Base-by-base conservation (phyloP, 2,797 vertebrate genomes). In the Sphaeramia orbicularis region DNA sequence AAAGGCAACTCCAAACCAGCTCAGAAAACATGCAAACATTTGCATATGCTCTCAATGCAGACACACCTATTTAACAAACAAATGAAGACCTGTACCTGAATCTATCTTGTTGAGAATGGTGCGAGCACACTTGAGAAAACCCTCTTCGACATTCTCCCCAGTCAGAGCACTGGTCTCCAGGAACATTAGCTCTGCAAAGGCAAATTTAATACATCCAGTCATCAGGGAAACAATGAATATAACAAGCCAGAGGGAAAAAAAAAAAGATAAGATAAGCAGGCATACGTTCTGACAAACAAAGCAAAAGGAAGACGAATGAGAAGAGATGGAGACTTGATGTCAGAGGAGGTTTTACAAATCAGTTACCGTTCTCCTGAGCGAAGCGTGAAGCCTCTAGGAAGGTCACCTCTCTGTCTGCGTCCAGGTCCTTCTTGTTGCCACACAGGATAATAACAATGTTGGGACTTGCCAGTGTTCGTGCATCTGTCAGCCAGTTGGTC, bases 361-460 rank as follows among this genome's bases (percentile, higher is more conserved):
- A 24, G 16, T 55, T 89, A 98, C 96, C 96, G 0, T 98, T 98
- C 90, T 98, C 97, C 80, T 97, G 96, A 60, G 96, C 97, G n/a
- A 98, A 98, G 59, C 96, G 96, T 0, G 97, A 98, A 0, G 97
- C 96, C 80, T 98, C 97, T 58, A 98, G 84, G 87, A 98, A 98
- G 14, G 97, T 98, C 88, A 98, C 97, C 84, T 98, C 97, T 2
- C 96, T 92, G 73, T 98, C 97, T 0, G 95, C 95, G 1, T 97
- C 97, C 91, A 98, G 83, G 82, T 98, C 97, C 78, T 97, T 98
- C 93, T 98, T 98, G 84, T 98, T 98, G 36, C 97, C 97, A 3
- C 96, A 97, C 54, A 98, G 92, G 81, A 98, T 97, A 57, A 98
- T 96, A 66, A 96, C 95, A 1, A 98, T 98, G 89, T 97, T 98